Percentiles rank a stretch among this genome's conserved stretches.
These are phyloP conservation scores for Agrochola circellaris DNA, from an alignment of 2,888 invertebrate species.

Conservation along the genomic window DNA sequence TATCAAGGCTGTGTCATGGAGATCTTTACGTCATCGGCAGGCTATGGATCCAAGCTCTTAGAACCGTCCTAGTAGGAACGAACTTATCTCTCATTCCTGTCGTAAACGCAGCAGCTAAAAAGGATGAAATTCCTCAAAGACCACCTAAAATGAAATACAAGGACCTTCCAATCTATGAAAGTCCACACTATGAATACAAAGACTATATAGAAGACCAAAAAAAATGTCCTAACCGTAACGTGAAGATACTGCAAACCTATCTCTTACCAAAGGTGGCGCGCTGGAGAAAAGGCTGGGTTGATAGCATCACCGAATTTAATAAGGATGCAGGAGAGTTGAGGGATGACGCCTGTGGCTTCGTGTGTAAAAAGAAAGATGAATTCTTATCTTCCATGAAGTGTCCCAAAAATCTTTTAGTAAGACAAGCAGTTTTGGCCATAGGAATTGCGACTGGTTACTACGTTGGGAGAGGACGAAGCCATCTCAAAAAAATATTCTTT, in stretches of 20 bases:
- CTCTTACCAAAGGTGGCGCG: slow-evolving; percentile 74
- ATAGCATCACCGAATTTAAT: slow-evolving; percentile 42
- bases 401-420: slow-evolving; percentile 68
- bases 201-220: slow-evolving; percentile 69
- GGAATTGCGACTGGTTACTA: slow-evolving; percentile 72
- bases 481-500: slow-evolving; percentile 60
- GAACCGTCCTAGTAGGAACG: slow-evolving; percentile 70
- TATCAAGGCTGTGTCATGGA: slow-evolving; percentile 66
- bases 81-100: slow-evolving; percentile 74
- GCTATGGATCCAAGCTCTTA: slow-evolving; percentile 76
- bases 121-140: slow-evolving; percentile 50
- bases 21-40: slow-evolving; percentile 77
- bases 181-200: slow-evolving; percentile 80
- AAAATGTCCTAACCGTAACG: slow-evolving; percentile 72
- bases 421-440: slow-evolving; percentile 69
- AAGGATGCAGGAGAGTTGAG: slow-evolving; percentile 39
- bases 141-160: slow-evolving; percentile 81
- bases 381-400: slow-evolving; percentile 74
- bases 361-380: slow-evolving; percentile 61
- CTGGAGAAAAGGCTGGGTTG: slow-evolving; percentile 58
- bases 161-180: slow-evolving; percentile 79
- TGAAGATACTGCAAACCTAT: slow-evolving; percentile 73
- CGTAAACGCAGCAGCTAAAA: slow-evolving; percentile 70
- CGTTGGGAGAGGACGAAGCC: slow-evolving; percentile 48
- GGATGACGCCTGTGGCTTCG: slow-evolving; percentile 37